phyloP scores from a whole-genome alignment of 2,113 vertebrate species.

The Melospiza melodia region DNA sequence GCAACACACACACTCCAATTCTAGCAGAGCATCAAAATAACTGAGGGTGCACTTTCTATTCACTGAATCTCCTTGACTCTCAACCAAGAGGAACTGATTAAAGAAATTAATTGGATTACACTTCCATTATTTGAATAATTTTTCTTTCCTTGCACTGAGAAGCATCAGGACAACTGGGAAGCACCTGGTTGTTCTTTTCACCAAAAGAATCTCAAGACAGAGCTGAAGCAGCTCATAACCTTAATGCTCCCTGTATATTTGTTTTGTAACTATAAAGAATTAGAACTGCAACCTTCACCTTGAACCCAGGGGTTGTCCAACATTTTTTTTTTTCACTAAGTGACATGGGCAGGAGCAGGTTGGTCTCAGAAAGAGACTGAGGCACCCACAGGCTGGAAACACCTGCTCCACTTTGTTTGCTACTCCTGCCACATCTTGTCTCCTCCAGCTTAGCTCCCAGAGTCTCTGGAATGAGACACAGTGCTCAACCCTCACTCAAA shows the following conservation, averaged over 20 bases:
- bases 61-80: neutral
- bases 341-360: neutral
- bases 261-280: neutral
- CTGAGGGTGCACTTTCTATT: neutral
- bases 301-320: neutral
- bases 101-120: neutral
- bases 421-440: neutral
- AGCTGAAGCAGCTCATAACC: neutral
- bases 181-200: neutral
- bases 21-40: neutral
- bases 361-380: neutral
- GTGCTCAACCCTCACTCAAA: neutral
- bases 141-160: neutral
- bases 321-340: neutral
- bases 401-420: neutral
- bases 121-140: neutral
- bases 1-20: neutral
- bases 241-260: neutral
- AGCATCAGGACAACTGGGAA: neutral
- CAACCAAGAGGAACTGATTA: neutral
- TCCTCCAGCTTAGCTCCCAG: neutral
- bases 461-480: neutral
- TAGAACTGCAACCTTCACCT: neutral
- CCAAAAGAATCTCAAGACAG: neutral
- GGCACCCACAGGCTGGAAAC: neutral